Evolutionary conservation across 2,113 vertebrate genomes (phyloP), one percentile per base, ranked within the genome.

Genomic region (Peromyscus leucopus): DNA sequence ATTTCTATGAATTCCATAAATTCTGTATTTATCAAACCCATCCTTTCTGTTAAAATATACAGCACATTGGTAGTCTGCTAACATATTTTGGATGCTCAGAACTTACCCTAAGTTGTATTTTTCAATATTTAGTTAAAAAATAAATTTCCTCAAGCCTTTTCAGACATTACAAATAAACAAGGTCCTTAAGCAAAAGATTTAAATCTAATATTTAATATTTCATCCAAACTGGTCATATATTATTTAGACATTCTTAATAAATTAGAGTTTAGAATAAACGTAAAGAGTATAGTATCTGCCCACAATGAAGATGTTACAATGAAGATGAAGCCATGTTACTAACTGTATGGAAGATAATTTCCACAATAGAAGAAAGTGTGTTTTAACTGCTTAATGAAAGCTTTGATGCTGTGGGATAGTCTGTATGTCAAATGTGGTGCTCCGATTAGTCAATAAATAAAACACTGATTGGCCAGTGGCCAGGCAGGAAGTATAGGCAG

Each of bases 101-200:
- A 57, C 13, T 85, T 36, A 88, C 24, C 3, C 26, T n/a, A 96
- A 91, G 93, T 93, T 42, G 69, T 94, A 61, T 67, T 94, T 16
- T 59, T 61, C 28, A 92, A 76, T 0, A 57, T 16, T 1, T 11
- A 71, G 11, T 65, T 12, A 76, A 75, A 89, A 89, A 85, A 61
- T 51, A 91, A 65, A 87, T 55, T 93, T 2, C 7, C 28, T 57
- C 10, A 75, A 92, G 75, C 78, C 6, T 61, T 57, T 21, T 61
- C 15, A 15, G 28, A 65, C 6, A 26, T 33, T 67, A 65, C 17
- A 61, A 89, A 80, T 69, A 83, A 74, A 36, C 28, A 93, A 65
- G 82, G 31, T 19, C 5, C 2, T 46, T 75, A 89, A 93, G 51
- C 12, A 72, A 82, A 96, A 48, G 0, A 8, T 84, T 90, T 90